Conservation (phyloP, 2,888 invertebrate species). For the Caradrina clavipalpis region DNA sequence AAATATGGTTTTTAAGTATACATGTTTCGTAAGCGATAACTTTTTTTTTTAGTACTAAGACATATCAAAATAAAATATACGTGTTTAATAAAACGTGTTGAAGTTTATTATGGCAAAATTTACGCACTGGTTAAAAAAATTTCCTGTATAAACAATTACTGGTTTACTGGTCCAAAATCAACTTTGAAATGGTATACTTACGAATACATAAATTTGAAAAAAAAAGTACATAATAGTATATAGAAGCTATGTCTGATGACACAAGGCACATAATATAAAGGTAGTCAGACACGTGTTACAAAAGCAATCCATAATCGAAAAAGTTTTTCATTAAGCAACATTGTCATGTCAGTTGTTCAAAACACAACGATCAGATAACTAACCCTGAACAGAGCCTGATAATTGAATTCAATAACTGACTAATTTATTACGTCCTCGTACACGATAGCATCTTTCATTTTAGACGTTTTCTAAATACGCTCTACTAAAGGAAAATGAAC, state of each 20-base stretch:
- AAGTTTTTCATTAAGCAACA: conserved; percentile 54
- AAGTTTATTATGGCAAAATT: too few species aligned
- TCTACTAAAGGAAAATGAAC: conserved; percentile 36
- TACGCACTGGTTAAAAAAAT: too few species aligned
- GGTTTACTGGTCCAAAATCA: too few species aligned
- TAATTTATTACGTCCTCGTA: conserved; percentile 80
- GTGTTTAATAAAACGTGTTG: too few species aligned
- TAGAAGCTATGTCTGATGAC: neutral
- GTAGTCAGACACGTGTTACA: conserved; percentile 7
- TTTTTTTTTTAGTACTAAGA: too few species aligned
- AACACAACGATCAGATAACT: conserved; percentile 60
- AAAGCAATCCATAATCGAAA: conserved; percentile 49
- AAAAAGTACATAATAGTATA: neutral
- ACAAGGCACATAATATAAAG: neutral
- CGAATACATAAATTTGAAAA: too few species aligned
- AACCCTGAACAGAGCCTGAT: conserved; percentile 68
- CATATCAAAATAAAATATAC: too few species aligned
- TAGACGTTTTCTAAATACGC: conserved; percentile 48
- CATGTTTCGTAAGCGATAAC: too few species aligned
- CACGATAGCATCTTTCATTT: conserved; percentile 74
- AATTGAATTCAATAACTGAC: conserved; percentile 80
- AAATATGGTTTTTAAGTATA: too few species aligned
- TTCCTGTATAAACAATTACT: too few species aligned
- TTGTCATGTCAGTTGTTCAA: conserved; percentile 60
- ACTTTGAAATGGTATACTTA: too few species aligned